phyloP scores from a whole-genome alignment of 2,797 vertebrate species.

The Mallotus villosus region DNA sequence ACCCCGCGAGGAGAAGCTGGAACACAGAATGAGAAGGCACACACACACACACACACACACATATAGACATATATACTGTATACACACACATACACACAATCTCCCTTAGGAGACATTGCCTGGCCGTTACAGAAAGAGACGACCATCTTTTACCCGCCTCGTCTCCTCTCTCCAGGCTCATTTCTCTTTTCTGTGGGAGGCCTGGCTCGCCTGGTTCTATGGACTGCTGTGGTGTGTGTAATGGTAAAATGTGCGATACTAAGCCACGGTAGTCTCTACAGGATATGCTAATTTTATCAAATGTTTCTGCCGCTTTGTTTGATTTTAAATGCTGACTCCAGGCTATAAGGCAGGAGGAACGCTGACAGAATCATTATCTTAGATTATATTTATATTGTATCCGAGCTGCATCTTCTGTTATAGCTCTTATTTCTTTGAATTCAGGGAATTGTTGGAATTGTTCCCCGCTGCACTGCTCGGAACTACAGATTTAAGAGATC shows the following conservation, averaged over 20 bases:
- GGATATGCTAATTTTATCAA: not conserved
- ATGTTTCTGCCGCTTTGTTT: not conserved
- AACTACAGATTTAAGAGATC: no score
- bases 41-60: not conserved
- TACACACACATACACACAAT: conserved; percentile 1
- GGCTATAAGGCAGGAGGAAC: no score
- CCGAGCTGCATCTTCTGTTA: no score
- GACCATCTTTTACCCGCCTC: conserved; percentile 48
- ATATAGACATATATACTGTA: not conserved
- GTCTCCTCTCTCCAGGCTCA: conserved; percentile 42
- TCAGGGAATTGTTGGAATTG: no score
- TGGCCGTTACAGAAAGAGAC: conserved; percentile 39
- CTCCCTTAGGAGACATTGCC: conserved; percentile 28
- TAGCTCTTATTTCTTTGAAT: no score
- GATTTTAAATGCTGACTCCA: no score
- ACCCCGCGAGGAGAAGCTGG: not conserved
- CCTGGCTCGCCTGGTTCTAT: conserved; percentile 14
- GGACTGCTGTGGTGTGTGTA: conserved; percentile 4
- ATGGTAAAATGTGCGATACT: not conserved
- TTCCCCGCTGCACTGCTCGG: no score
- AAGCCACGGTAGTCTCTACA: not conserved
- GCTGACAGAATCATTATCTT: no score
- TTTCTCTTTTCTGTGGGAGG: conserved; percentile 43
- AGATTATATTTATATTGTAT: no score
- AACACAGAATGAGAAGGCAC: conserved; percentile 1